phyloP scores from a whole-genome alignment of 2,888 invertebrate genomes.

The Perizoma affinitatum region DNA sequence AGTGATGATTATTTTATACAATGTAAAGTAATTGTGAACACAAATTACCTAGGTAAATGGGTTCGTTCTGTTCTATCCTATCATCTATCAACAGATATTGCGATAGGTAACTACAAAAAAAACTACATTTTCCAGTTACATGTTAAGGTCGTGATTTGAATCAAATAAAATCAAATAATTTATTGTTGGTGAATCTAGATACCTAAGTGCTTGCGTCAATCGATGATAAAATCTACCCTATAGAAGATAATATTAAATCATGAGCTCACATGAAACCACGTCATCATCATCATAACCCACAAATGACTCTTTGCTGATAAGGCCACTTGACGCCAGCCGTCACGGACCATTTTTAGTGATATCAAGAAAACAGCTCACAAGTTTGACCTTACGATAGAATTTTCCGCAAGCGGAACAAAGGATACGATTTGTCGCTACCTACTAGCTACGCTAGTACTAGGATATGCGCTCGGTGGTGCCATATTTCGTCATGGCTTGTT shows the following conservation, averaged over 20 bases:
- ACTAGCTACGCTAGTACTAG: neutral
- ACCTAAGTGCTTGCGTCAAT: slow-evolving; percentile 5
- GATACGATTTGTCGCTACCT: slow-evolving; percentile 18
- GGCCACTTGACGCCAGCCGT: slow-evolving; percentile 30
- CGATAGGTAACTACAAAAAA: too few relatives aligned
- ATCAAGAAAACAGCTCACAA: slow-evolving; percentile 44
- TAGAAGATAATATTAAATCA: neutral
- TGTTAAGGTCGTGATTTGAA: too few relatives aligned
- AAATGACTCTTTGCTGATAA: slow-evolving; percentile 37
- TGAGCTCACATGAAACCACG: slow-evolving; percentile 12
- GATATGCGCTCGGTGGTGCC: slow-evolving; percentile 8
- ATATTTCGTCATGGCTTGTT: slow-evolving; percentile 5
- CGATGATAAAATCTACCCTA: slow-evolving; percentile 14
- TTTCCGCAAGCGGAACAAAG: slow-evolving; percentile 45
- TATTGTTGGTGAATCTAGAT: too few relatives aligned
- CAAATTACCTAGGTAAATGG: too few relatives aligned
- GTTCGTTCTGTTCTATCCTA: too few relatives aligned
- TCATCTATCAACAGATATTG: too few relatives aligned
- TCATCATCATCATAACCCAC: slow-evolving; percentile 7
- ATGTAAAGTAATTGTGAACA: too few relatives aligned
- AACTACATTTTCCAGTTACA: too few relatives aligned
- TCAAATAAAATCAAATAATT: too few relatives aligned
- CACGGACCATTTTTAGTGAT: slow-evolving; percentile 44
- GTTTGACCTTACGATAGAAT: slow-evolving; percentile 48
- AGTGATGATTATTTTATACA: too few relatives aligned